phyloP scores from a whole-genome alignment of 2,888 invertebrate genomes.

The Iphiclides podalirius region DNA sequence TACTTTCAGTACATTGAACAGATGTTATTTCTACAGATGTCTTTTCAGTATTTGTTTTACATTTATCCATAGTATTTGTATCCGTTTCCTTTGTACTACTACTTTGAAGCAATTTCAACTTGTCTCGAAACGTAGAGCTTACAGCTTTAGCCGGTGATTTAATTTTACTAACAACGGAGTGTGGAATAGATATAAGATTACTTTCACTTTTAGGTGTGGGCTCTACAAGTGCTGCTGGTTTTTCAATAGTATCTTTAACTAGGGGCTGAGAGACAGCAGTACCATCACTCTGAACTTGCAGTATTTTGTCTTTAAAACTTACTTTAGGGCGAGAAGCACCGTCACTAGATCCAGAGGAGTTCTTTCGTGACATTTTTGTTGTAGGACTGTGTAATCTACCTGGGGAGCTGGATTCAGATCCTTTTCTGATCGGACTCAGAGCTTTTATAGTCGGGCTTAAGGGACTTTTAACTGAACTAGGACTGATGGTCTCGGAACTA shows the following conservation, averaged over 20 bases:
- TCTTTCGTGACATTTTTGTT: constrained; percentile 68
- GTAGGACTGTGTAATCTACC: constrained; percentile 73
- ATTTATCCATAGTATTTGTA: constrained; percentile 45
- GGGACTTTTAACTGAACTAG: constrained; percentile 74
- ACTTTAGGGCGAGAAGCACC: constrained; percentile 77
- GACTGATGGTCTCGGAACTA: constrained; percentile 74
- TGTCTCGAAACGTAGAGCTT: constrained; percentile 71
- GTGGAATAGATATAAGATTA: constrained; percentile 71
- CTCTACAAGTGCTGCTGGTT: constrained; percentile 67
- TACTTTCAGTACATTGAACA: constrained; percentile 46
- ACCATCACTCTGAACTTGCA: constrained; percentile 78
- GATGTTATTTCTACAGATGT: constrained; percentile 52
- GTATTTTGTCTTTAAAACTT: constrained; percentile 81
- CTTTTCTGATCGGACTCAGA: constrained; percentile 70
- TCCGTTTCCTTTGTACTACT: constrained; percentile 53
- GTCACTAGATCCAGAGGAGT: constrained; percentile 70
- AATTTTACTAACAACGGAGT: constrained; percentile 76
- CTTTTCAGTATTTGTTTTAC: constrained; percentile 52
- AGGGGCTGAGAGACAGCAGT: constrained; percentile 70
- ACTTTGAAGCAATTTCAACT: constrained; percentile 69
- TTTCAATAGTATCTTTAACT: constrained; percentile 62
- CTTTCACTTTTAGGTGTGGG: constrained; percentile 70
- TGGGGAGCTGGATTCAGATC: constrained; percentile 72
- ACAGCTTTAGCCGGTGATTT: constrained; percentile 75
- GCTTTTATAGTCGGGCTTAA: constrained; percentile 74